phyloP scores from a whole-genome alignment of 2,888 invertebrate genomes.

The Myopa tessellatipennis region DNA sequence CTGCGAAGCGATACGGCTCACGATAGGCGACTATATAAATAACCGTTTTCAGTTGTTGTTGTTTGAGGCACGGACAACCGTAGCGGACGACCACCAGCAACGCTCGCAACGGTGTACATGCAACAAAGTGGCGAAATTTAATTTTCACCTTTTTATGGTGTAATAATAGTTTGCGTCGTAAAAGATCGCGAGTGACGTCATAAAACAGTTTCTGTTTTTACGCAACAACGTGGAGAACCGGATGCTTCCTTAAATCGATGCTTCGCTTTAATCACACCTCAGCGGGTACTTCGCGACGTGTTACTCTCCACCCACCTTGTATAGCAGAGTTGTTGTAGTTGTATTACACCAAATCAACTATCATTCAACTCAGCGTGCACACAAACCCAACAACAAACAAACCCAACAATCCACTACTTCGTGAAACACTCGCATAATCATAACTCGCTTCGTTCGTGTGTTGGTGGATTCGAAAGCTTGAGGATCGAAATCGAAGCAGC shows the following conservation, averaged over 20 bases:
- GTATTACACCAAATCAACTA: too few relatives aligned
- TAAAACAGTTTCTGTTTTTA: not conserved
- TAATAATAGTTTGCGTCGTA: not conserved
- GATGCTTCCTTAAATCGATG: not conserved
- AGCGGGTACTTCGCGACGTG: not conserved
- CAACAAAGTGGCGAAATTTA: conserved; percentile 9
- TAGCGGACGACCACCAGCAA: not conserved
- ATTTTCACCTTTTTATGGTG: conserved; percentile 5
- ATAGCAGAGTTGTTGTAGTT: too few relatives aligned
- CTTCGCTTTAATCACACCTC: not conserved
- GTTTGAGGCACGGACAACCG: not conserved
- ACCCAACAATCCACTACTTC: not conserved
- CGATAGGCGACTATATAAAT: too few relatives aligned
- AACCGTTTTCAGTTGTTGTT: too few relatives aligned
- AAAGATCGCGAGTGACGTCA: not conserved
- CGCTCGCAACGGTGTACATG: not conserved
- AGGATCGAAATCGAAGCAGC: not conserved
- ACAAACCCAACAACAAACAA: not conserved
- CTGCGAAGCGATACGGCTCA: too few relatives aligned
- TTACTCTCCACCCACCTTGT: not conserved
- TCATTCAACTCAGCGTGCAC: too few relatives aligned
- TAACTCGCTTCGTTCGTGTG: not conserved
- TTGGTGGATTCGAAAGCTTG: not conserved
- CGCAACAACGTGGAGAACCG: too few relatives aligned
- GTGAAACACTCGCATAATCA: not conserved